phyloP scores from a whole-genome alignment of 2,888 invertebrate genomes.

The Unio delphinus region DNA sequence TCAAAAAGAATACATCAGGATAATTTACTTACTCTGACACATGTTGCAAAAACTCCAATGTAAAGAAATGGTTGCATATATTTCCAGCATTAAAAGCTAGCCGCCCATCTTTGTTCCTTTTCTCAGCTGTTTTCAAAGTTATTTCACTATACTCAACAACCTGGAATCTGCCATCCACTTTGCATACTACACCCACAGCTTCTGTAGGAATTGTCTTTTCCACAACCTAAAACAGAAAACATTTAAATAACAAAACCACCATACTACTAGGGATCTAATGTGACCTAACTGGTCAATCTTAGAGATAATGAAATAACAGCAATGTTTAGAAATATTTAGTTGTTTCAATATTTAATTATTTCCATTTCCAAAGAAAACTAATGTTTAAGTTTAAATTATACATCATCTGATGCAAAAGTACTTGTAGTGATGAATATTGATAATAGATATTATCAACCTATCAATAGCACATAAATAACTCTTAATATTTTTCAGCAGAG shows the following conservation, averaged over 20 bases:
- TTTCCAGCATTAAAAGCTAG: conserved; percentile 95
- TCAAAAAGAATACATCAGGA: background rate
- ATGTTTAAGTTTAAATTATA: too few species aligned
- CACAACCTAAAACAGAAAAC: conserved; percentile 75
- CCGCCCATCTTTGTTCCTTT: conserved; percentile 81
- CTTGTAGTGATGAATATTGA: too few species aligned
- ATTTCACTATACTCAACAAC: conserved; percentile 97
- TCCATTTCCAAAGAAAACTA: too few species aligned
- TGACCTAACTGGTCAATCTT: too few species aligned
- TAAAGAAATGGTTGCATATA: conserved; percentile 98
- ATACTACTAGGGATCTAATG: too few species aligned
- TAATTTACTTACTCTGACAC: conserved; percentile 76
- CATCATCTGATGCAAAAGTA: too few species aligned
- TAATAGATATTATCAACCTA: too few species aligned
- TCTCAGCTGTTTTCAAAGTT: conserved; percentile 87
- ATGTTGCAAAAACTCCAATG: conserved; percentile 84
- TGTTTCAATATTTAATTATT: too few species aligned
- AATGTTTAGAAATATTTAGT: too few species aligned
- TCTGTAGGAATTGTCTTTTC: conserved; percentile 92
- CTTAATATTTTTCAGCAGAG: too few species aligned
- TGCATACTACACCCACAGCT: conserved; percentile 96
- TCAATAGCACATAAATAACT: too few species aligned
- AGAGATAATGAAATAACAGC: too few species aligned
- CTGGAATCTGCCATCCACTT: conserved; percentile 90
- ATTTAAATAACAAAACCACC: background rate